Percentiles rank a stretch among this genome's conserved stretches.
These are phyloP conservation scores for Melieria picta DNA, from an alignment of 2,888 invertebrate species.

Conservation along the genomic window DNA sequence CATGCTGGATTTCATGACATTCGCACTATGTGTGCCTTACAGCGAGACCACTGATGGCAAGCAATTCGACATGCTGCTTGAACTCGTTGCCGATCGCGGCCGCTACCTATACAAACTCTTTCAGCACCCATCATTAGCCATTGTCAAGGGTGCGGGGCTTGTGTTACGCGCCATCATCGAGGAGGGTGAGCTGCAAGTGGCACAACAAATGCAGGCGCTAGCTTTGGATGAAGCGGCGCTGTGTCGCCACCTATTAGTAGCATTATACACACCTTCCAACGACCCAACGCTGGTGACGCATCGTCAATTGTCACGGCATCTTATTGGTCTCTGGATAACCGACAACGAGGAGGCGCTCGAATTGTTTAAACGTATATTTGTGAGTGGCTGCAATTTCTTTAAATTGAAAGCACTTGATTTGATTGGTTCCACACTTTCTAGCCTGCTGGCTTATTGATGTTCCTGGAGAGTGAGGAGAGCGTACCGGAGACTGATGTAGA, in stretches of 20 bases:
- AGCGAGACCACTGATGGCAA: slow-evolving; percentile 98
- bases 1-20: slow-evolving; percentile 98
- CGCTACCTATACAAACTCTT: slow-evolving; percentile 86
- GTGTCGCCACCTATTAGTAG: slow-evolving; percentile 89
- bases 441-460: slow-evolving; percentile 92
- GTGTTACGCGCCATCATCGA: slow-evolving; percentile 98
- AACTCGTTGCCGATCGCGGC: slow-evolving; percentile 93
- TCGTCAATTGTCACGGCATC: slow-evolving; percentile 90
- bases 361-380: slow-evolving; percentile 86
- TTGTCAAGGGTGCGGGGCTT: slow-evolving; percentile 97
- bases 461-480: slow-evolving; percentile 86
- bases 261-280: slow-evolving; percentile 87
- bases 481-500: slow-evolving; percentile 74
- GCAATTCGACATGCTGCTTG: slow-evolving; percentile 91
- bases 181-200: slow-evolving; percentile 93
- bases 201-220: slow-evolving; percentile 93
- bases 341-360: slow-evolving; percentile 92
- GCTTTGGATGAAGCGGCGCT: slow-evolving; percentile 97
- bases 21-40: slow-evolving; percentile 97
- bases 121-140: slow-evolving; percentile 94
- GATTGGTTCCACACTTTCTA: slow-evolving; percentile 58
- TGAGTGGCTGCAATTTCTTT: slow-evolving; percentile 64
- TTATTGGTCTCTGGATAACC: slow-evolving; percentile 95
- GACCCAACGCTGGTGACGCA: slow-evolving; percentile 84
- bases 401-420: background rate